Evolutionary conservation across 2,888 invertebrate genomes (phyloP), one percentile per base, ranked within the genome.

Genomic region (Meteorus cinctellus): DNA sequence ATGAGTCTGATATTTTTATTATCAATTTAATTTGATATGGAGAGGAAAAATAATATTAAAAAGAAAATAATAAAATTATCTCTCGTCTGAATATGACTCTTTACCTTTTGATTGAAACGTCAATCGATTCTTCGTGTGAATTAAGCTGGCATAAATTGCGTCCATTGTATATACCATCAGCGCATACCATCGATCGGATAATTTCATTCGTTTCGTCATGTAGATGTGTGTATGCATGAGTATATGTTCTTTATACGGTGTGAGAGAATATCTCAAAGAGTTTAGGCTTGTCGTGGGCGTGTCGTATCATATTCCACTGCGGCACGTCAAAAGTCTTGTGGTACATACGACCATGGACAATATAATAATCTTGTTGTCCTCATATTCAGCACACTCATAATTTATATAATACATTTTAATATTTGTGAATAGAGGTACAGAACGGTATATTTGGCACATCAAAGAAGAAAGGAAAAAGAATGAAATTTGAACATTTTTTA

Each of bases 241-340:
- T 68, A 31, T 51, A 29, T 48, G 31, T 68, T 29, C 27, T 34
- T 31, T 55, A 59, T 55, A 31, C n/a, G 36, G 48, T 29, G 29
- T 45, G 29, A 29, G 68, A 60, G 71, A 72, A 41, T 48, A 72
- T 63, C 72, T 72, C 31, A 19, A 69, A 55, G 69, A 69, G 48
- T 55, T 72, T 72, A 63, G 72, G 70, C 36, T 60, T 27, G 72
- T 72, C 63, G 51, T 72, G 72, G 72, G 72, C 72, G 72, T 72
- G 72, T 63, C 72, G 45, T 72, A 63, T 72, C 72, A 72, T 45
- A 63, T 62, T 62, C 62, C 55, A 55, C 19, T 72, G 45, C 72
- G 62, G 36, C 29, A 63, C 48, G 48, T 72, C 63, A 63, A 62
- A 72, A 48, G 63, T 72, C 72, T 70, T 51, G 29, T 27, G 27